Evolutionary conservation across 2,113 vertebrate genomes (phyloP), one percentile per base, ranked within the genome.

Genomic region (Otis tarda): DNA sequence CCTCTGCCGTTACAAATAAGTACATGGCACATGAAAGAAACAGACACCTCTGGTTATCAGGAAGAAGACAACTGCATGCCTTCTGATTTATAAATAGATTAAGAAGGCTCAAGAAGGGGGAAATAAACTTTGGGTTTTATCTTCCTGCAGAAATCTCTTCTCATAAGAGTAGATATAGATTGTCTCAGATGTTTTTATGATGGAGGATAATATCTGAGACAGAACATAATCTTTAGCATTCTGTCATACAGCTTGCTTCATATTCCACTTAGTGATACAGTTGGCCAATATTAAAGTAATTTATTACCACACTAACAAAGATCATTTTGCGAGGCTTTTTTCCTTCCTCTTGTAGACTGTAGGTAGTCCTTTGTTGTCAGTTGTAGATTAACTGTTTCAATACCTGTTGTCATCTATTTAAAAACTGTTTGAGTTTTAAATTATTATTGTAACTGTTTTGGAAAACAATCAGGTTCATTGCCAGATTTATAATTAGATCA

Each of bases 401-500:
- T 83, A 59, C 10, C 24, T 18, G 87, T 89, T 89, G 4, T n/a
- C 22, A 63, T 96, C 96, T 95, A 59, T 78, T 14, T 50, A 86
- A 69, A 56, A 69, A 92, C 45, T 88, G 14, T 84, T 96, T 63
- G 30, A 84, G 93, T 67, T 79, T 86, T 39, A 94, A 96, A 78
- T 94, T 95, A 73, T 74, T 88, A 82, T 78, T 95, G 47, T 17
- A 95, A 83, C 69, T 96, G 60, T 78, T 97, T 89, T 80, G 31
- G 35, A 81, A 97, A 95, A 30, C 41, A 89, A 33, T 83, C 43
- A 28, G 22, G 37, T 95, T 95, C 43, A 71, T 93, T 92, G 77
- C 27, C 59, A 92, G 45, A 41, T 91, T 87, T 67, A n/a, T 93
- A 95, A 96, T 97, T 97, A 85, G 21, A 84, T 85, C 55, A 90